phyloP scores from a whole-genome alignment of 2,113 vertebrate species.

The Phrynocephalus versicolor region DNA sequence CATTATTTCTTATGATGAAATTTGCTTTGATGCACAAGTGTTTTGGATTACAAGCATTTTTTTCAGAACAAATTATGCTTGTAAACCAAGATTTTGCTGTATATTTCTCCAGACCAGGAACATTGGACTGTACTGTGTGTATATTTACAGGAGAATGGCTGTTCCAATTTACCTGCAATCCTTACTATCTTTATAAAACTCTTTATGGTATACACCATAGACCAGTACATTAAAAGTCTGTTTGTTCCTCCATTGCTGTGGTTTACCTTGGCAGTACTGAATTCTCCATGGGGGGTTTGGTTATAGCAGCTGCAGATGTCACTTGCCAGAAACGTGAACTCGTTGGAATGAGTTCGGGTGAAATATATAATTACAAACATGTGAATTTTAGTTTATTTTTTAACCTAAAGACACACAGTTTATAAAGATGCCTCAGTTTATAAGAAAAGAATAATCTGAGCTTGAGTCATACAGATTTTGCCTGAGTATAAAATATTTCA shows the following conservation, averaged over 20 bases:
- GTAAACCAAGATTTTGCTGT: too few species aligned
- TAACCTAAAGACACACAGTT: not conserved
- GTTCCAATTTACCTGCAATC: not conserved
- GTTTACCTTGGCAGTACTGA: not conserved
- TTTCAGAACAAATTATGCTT: too few species aligned
- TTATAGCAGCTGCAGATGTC: conserved; percentile 31
- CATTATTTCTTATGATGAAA: too few species aligned
- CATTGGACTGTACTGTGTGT: not conserved
- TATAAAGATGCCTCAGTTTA: not conserved
- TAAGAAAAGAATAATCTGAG: not conserved
- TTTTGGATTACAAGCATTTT: too few species aligned
- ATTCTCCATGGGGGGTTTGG: not conserved
- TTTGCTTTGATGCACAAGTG: too few species aligned
- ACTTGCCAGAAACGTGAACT: conserved; percentile 21
- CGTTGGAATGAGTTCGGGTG: conserved; percentile 38
- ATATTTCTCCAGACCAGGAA: not conserved
- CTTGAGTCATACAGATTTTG: not conserved
- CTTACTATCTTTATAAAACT: not conserved
- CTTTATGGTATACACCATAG: not conserved
- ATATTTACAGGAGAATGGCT: not conserved
- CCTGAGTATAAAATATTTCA: not conserved
- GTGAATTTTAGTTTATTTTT: not conserved
- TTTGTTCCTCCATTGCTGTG: not conserved
- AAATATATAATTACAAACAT: not conserved
- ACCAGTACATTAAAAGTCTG: not conserved